Evolutionary conservation across 2,797 vertebrate species (phyloP).

Genomic region (Microchirus variegatus): DNA sequence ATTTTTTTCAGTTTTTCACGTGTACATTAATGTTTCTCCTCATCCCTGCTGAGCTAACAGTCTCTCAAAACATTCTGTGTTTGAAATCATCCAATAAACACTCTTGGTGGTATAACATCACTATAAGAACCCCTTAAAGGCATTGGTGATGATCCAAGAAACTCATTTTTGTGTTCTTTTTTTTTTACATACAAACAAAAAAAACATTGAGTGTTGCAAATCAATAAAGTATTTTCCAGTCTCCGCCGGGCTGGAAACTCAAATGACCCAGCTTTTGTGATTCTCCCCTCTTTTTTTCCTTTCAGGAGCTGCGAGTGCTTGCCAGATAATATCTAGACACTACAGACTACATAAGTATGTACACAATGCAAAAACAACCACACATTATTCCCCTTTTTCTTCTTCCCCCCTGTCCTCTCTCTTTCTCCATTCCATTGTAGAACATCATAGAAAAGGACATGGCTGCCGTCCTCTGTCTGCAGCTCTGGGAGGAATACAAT

Average conservation of each 20-base stretch:
- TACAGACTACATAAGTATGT: slow-evolving; percentile 66
- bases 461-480: slow-evolving; percentile 46
- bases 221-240: slow-evolving; percentile 55
- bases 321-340: slow-evolving; percentile 68
- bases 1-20: slow-evolving; percentile 49
- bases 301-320: slow-evolving; percentile 40
- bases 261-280: slow-evolving; percentile 37
- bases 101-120: slow-evolving; percentile 66
- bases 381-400: slow-evolving; percentile 7
- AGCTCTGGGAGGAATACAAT: slow-evolving; percentile 52
- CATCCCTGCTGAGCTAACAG: slow-evolving; percentile 44
- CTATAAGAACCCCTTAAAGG: slow-evolving; percentile 83
- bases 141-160: slow-evolving; percentile 77
- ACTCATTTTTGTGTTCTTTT: slow-evolving; percentile 57
- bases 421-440: slow-evolving; percentile 78
- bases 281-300: slow-evolving; percentile 24
- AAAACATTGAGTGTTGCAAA: slow-evolving; percentile 56
- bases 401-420: slow-evolving; percentile 40
- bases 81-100: slow-evolving; percentile 68
- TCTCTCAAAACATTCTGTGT: slow-evolving; percentile 77
- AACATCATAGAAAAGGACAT: slow-evolving; percentile 81
- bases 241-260: slow-evolving; percentile 31
- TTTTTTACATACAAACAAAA: slow-evolving; percentile 67
- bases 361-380: slow-evolving; percentile 58
- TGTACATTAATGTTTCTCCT: slow-evolving; percentile 62